phyloP scores from a whole-genome alignment of 2,113 vertebrate species.

The Coreoperca whiteheadi region DNA sequence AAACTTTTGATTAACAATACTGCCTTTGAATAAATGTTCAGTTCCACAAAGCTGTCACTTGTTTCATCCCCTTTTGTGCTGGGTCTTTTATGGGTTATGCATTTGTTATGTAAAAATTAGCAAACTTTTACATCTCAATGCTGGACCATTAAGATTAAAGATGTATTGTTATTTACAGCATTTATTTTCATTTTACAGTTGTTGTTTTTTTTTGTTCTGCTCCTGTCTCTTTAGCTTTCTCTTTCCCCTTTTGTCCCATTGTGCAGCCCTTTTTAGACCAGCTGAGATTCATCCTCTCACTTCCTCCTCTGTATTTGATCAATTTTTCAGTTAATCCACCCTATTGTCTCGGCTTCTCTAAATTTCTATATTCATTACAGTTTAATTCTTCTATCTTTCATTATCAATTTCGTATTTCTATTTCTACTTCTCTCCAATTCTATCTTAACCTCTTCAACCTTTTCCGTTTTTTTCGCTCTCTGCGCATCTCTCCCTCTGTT shows the following conservation, averaged over 20 bases:
- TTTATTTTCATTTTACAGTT: too few relatives aligned
- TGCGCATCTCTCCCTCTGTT: background rate
- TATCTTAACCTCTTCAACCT: background rate
- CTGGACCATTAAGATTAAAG: too few relatives aligned
- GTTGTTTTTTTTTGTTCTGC: background rate
- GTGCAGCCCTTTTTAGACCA: background rate
- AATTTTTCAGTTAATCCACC: background rate
- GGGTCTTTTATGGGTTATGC: background rate
- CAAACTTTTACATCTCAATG: too few relatives aligned
- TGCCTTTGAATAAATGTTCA: too few relatives aligned
- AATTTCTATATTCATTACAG: background rate
- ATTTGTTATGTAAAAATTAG: too few relatives aligned
- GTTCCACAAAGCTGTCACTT: too few relatives aligned
- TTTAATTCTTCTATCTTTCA: background rate
- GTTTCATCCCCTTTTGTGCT: background rate
- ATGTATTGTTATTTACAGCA: too few relatives aligned
- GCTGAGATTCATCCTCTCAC: background rate
- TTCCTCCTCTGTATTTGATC: background rate
- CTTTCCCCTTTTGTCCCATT: background rate
- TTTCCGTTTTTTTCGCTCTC: background rate
- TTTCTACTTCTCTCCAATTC: background rate
- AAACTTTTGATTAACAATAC: too few relatives aligned
- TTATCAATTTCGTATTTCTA: background rate
- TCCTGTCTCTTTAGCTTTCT: background rate
- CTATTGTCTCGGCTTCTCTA: background rate